Evolutionary conservation across 2,797 vertebrate genomes (phyloP).

Genomic region (Jordanella pulchra): DNA sequence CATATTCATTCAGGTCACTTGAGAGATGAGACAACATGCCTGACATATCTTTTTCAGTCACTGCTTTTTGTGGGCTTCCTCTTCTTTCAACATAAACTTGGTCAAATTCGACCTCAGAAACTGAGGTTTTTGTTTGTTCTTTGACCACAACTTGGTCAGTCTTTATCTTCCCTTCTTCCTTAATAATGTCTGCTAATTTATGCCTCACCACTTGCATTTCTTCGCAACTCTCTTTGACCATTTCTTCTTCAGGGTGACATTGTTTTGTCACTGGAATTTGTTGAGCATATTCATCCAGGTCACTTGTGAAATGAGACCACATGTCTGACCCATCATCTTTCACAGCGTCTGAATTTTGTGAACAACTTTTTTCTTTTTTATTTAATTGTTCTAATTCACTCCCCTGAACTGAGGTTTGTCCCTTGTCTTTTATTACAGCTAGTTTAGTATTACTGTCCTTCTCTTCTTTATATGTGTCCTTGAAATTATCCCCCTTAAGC

Average conservation of each 20-base stretch:
- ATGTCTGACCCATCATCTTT: constrained; percentile 54
- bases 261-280: constrained; percentile 19
- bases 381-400: too few relatives aligned
- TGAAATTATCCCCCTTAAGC: not conserved
- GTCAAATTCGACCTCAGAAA: constrained; percentile 20
- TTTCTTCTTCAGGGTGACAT: constrained; percentile 6
- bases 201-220: constrained; percentile 21
- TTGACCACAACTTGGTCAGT: not conserved
- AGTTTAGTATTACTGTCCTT: not conserved
- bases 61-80: not conserved
- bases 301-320: constrained; percentile 45
- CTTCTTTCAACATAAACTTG: constrained; percentile 3
- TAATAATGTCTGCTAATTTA: not conserved
- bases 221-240: too few relatives aligned
- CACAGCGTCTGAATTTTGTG: constrained; percentile 6
- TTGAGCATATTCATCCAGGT: constrained; percentile 38
- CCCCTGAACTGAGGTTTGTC: not conserved
- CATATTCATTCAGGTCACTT: constrained; percentile 38
- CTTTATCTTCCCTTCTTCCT: not conserved
- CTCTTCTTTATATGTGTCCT: not conserved
- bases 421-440: not conserved
- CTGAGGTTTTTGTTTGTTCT: not conserved
- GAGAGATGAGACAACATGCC: constrained; percentile 53
- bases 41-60: constrained; percentile 34
- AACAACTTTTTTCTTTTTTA: constrained; percentile 7